A percentile compares a stretch with the other conserved stretches of the same genome.
These are phyloP conservation scores for Haliaeetus leucogaster DNA, from an alignment of 2,113 vertebrate genomes.

Conservation along the genomic window DNA sequence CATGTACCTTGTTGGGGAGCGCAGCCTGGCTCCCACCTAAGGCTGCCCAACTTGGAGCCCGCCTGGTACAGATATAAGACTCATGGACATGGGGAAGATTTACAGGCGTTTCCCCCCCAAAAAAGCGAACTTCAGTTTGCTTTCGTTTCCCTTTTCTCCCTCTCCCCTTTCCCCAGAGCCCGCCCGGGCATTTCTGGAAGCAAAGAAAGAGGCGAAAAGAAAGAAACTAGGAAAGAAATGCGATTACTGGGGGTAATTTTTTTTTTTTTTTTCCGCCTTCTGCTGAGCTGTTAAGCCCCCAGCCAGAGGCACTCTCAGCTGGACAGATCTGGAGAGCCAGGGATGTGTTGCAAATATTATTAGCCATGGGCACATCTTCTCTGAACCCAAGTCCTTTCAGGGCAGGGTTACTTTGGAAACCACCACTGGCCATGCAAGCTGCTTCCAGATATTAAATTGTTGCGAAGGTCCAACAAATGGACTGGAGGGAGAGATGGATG, in stretches of 20 bases:
- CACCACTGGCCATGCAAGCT: constrained; percentile 5
- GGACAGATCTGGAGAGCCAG: not conserved
- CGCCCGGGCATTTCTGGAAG: not conserved
- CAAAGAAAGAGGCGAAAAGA: not conserved
- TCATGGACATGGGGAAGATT: not conserved
- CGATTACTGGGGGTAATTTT: not conserved
- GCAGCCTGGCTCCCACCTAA: not conserved
- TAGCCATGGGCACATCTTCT: not conserved
- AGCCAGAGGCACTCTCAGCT: not conserved
- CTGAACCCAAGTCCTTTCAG: not conserved
- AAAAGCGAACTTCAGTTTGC: not conserved
- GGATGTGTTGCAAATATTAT: not conserved
- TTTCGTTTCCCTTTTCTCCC: not conserved
- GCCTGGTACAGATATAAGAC: not conserved
- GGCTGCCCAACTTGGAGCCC: not conserved
- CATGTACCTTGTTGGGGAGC: not conserved
- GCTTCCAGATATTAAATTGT: constrained; percentile 53
- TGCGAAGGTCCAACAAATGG: constrained; percentile 44
- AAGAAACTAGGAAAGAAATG: not conserved
- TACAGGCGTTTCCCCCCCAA: not conserved
- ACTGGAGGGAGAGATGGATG: not conserved
- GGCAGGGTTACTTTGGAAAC: constrained; percentile 35
- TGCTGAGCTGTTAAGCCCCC: not conserved
- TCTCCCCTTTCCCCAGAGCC: not conserved
- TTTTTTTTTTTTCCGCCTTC: not conserved